Evolutionary conservation across 1,140 invertebrate genomes (phyloP).

Genomic region (Neodiprion virginianus): DNA sequence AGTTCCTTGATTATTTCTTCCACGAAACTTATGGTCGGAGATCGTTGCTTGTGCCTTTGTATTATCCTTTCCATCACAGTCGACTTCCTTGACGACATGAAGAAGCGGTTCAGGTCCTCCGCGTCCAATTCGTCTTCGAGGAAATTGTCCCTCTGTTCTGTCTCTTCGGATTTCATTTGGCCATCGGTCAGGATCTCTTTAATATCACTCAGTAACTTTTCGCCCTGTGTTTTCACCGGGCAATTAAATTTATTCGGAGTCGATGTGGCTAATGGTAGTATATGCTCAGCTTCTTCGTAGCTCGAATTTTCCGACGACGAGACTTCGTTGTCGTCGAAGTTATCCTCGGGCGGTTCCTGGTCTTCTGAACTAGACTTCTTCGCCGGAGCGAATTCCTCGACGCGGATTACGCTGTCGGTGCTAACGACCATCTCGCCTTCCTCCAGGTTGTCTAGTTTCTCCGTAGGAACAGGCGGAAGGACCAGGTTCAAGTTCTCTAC

Average conservation of each 20-base stretch:
- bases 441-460: background rate
- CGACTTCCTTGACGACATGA: background rate
- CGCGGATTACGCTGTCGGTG: background rate
- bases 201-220: too few relatives aligned
- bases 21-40: constrained; percentile 14
- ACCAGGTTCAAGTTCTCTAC: constrained; percentile 41
- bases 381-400: background rate
- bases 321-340: too few relatives aligned
- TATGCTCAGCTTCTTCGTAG: too few relatives aligned
- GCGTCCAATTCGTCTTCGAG: background rate
- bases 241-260: too few relatives aligned
- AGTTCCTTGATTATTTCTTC: constrained; percentile 27
- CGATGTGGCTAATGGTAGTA: too few relatives aligned
- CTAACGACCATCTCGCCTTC: background rate
- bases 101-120: background rate
- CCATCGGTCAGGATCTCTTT: too few relatives aligned
- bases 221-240: too few relatives aligned
- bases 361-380: background rate
- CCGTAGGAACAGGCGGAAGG: background rate
- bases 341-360: too few relatives aligned
- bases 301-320: too few relatives aligned
- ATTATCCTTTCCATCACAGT: constrained; percentile 14
- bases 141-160: background rate
- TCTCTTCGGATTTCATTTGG: background rate
- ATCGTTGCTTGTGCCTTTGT: background rate